phyloP scores from a whole-genome alignment of 2,113 vertebrate species.

The Tragelaphus imberbis region DNA sequence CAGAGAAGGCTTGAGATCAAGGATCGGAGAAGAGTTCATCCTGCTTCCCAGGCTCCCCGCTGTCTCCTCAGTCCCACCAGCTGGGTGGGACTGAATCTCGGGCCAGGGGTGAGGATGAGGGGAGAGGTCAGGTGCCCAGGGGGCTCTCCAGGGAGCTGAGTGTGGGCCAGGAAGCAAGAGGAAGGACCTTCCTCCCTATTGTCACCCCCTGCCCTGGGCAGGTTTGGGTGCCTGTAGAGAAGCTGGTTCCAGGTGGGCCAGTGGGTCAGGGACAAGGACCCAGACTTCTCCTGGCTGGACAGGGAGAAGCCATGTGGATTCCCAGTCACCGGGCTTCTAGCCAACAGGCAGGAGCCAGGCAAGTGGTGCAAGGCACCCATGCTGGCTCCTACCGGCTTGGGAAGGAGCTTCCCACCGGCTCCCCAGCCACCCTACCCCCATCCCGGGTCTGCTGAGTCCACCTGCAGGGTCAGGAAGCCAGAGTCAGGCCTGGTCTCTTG shows the following conservation, averaged over 20 bases:
- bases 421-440: background rate
- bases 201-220: background rate
- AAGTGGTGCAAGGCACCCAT: background rate
- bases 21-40: background rate
- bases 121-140: background rate
- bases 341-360: background rate
- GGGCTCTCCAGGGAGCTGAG: background rate
- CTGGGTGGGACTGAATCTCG: background rate
- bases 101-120: background rate
- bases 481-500: background rate
- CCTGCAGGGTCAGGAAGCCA: background rate
- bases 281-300: background rate
- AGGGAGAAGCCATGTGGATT: background rate
- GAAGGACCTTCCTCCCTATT: background rate
- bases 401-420: background rate
- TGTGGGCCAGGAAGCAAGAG: background rate
- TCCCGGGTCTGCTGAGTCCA: background rate
- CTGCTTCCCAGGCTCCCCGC: background rate
- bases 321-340: background rate
- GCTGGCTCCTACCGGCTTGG: background rate
- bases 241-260: background rate
- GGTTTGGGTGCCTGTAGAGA: background rate
- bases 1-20: background rate
- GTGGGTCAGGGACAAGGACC: background rate
- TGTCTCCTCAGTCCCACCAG: background rate